These are phyloP conservation scores for Fregetta grallaria DNA, from an alignment of 2,113 vertebrate genomes.

Conservation along the genomic window DNA sequence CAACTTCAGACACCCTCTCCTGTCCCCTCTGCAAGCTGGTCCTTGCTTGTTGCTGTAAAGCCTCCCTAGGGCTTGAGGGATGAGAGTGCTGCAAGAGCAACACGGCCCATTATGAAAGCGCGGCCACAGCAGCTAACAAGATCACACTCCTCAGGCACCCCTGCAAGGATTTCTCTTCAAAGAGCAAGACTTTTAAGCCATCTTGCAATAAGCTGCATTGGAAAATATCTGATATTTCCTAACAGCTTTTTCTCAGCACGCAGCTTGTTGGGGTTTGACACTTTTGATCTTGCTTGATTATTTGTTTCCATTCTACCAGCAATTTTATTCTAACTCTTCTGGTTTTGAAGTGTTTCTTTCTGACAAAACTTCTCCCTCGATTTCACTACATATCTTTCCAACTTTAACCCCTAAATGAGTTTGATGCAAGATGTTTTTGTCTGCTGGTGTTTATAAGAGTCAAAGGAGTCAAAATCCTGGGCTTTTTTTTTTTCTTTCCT, in stretches of 20 bases:
- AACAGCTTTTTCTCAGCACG: neutral
- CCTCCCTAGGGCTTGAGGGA: neutral
- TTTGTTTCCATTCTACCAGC: neutral
- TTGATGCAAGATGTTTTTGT: neutral
- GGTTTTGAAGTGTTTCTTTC: neutral
- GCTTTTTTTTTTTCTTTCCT: neutral
- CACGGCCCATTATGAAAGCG: neutral
- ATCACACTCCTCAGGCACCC: neutral
- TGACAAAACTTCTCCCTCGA: neutral
- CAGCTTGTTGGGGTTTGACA: neutral
- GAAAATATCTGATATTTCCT: neutral
- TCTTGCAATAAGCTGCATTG: neutral
- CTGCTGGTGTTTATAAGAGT: neutral
- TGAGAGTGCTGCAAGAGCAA: neutral
- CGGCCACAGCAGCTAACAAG: neutral
- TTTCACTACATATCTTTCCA: neutral
- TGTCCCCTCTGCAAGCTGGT: neutral
- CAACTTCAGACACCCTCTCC: neutral
- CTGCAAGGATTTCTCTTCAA: neutral
- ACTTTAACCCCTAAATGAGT: neutral
- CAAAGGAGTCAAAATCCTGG: accelerated
- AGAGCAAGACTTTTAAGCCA: neutral
- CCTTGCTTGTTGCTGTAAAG: neutral
- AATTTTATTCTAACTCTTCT: neutral
- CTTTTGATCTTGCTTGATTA: neutral